These are phyloP conservation scores for Scytalopus superciliaris DNA, from an alignment of 2,113 vertebrate genomes.

Conservation along the genomic window DNA sequence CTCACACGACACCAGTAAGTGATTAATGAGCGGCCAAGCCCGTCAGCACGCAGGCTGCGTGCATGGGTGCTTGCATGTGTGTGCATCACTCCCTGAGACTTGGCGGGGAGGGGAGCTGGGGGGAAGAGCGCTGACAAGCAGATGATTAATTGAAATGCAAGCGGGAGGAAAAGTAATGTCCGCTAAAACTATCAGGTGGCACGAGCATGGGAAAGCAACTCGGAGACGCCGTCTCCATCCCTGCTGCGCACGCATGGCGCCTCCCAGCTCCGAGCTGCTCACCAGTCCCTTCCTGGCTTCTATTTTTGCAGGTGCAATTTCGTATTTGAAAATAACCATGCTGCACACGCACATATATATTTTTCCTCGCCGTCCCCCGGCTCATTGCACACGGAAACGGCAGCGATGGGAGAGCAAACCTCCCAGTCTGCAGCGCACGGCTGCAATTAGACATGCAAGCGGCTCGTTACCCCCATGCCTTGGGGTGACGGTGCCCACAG, in stretches of 20 bases:
- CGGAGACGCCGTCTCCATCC: background rate
- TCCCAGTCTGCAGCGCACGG: background rate
- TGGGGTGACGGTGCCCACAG: accelerated
- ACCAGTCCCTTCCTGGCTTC: slow-evolving; percentile 44
- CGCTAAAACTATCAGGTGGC: slow-evolving; percentile 40
- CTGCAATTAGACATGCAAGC: background rate
- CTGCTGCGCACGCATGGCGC: background rate
- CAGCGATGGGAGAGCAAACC: slow-evolving; percentile 10
- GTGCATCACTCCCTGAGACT: background rate
- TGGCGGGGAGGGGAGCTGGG: slow-evolving; percentile 1
- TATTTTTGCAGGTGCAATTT: slow-evolving; percentile 64
- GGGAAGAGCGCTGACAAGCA: slow-evolving; percentile 44
- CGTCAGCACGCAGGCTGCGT: background rate
- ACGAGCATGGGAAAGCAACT: slow-evolving; percentile 51
- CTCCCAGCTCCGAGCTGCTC: background rate
- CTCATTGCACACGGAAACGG: background rate
- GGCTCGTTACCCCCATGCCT: accelerated
- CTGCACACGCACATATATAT: background rate
- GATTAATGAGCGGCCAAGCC: background rate
- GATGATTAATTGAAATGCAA: slow-evolving; percentile 63
- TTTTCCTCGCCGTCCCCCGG: background rate
- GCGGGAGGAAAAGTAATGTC: slow-evolving; percentile 53
- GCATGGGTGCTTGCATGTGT: slow-evolving; percentile 35
- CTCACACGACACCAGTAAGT: background rate
- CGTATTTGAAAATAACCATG: slow-evolving; percentile 46